Evolutionary conservation across 2,113 vertebrate genomes (phyloP).

Genomic region (Tetraodon nigroviridis): DNA sequence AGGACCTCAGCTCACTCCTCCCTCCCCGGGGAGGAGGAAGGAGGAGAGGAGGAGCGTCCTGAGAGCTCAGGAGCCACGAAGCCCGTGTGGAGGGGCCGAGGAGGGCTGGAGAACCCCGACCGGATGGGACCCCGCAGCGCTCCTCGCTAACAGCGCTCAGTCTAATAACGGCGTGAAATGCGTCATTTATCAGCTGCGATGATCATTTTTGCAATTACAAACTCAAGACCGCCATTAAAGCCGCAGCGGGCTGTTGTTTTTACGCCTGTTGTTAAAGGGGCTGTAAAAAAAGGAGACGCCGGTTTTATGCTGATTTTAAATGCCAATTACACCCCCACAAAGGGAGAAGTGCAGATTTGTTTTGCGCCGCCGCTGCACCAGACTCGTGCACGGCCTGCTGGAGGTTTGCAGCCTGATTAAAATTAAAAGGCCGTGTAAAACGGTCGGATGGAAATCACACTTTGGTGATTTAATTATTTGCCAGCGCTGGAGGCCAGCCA

Average conservation of each 20-base stretch:
- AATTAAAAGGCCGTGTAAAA: constrained; percentile 55
- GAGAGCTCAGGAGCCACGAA: constrained; percentile 1
- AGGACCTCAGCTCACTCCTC: constrained; percentile 6
- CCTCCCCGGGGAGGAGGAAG: constrained; percentile 7
- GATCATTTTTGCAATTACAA: constrained; percentile 52
- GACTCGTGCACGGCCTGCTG: constrained; percentile 15
- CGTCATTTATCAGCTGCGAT: constrained; percentile 43
- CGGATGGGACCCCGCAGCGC: constrained; percentile 1
- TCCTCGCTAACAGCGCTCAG: constrained; percentile 12
- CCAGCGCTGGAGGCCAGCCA: constrained; percentile 31
- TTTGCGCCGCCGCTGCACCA: constrained; percentile 19
- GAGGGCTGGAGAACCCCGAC: constrained; percentile 5
- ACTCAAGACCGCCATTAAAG: constrained; percentile 47
- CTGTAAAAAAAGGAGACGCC: constrained; percentile 65
- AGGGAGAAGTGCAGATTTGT: constrained; percentile 52
- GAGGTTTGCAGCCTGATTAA: constrained; percentile 58
- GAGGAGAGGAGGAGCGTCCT: constrained; percentile 11
- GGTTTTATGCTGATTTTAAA: constrained; percentile 73
- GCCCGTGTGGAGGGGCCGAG: constrained; percentile 3
- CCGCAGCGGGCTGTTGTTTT: constrained; percentile 55
- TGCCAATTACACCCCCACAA: constrained; percentile 47
- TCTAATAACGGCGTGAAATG: constrained; percentile 29
- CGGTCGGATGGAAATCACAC: constrained; percentile 4
- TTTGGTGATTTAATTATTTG: too few species aligned
- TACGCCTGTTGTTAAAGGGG: constrained; percentile 64